These are phyloP conservation scores for Thymelicus sylvestris DNA, from an alignment of 2,888 invertebrate genomes.

Conservation along the genomic window DNA sequence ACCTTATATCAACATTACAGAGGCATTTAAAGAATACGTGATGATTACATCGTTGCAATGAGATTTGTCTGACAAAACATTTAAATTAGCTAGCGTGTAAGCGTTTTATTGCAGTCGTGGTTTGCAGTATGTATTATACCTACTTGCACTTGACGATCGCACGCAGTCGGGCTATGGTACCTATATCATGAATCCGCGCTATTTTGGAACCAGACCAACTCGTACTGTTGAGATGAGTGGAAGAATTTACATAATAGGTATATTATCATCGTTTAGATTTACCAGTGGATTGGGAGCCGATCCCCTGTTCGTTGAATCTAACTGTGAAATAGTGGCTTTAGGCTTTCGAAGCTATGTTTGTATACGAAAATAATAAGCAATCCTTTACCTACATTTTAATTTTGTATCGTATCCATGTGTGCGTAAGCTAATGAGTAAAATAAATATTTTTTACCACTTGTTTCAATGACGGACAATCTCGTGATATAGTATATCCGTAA, in stretches of 20 bases:
- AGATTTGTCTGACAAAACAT: neutral
- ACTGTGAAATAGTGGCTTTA: neutral
- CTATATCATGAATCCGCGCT: slow-evolving; percentile 44
- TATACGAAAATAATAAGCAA: too few relatives aligned
- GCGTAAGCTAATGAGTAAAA: too few relatives aligned
- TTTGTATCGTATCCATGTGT: too few relatives aligned
- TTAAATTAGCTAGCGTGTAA: slow-evolving; percentile 2
- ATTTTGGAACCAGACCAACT: slow-evolving; percentile 44
- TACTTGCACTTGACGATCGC: neutral
- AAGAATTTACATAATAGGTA: slow-evolving; percentile 23
- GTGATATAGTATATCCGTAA: too few relatives aligned
- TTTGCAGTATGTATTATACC: neutral
- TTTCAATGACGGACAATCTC: too few relatives aligned
- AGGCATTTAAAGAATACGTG: slow-evolving; percentile 2
- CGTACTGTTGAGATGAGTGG: slow-evolving; percentile 18
- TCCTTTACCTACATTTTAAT: too few relatives aligned
- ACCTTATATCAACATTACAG: too few relatives aligned
- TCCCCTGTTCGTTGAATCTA: neutral
- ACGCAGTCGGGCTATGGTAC: slow-evolving; percentile 32
- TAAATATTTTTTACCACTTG: too few relatives aligned
- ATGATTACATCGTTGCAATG: slow-evolving; percentile 4
- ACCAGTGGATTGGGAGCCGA: neutral
- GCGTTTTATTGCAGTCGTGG: neutral
- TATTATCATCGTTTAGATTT: slow-evolving; percentile 13
- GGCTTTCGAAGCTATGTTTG: too few relatives aligned